Conservation (phyloP, 2,888 invertebrate genomes). For the Eilema sororculum region DNA sequence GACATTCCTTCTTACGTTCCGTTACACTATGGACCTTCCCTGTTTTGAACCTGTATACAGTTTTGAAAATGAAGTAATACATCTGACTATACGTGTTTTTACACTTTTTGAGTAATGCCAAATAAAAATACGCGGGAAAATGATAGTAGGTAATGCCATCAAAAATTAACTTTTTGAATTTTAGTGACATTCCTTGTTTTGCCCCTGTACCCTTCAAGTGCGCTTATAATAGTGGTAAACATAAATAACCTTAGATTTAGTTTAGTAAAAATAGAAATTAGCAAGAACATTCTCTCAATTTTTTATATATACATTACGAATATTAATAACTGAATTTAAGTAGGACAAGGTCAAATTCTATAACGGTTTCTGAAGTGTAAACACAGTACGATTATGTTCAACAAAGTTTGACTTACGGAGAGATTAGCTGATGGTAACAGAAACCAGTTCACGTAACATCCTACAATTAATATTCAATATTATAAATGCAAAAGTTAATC, state of each 20-base stretch:
- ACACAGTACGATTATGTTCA: slow-evolving; percentile 28
- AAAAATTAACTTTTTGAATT: too few relatives aligned
- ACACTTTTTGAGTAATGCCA: too few relatives aligned
- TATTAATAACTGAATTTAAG: background rate
- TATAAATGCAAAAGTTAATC: background rate
- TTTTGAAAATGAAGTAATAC: too few relatives aligned
- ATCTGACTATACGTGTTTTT: too few relatives aligned
- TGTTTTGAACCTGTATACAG: too few relatives aligned
- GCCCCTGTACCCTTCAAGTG: too few relatives aligned
- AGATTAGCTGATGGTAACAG: slow-evolving; percentile 17
- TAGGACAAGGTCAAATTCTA: slow-evolving; percentile 23
- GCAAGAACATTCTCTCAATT: background rate
- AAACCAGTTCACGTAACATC: slow-evolving; percentile 19
- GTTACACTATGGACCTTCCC: too few relatives aligned
- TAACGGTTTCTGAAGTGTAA: slow-evolving; percentile 26
- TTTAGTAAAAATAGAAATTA: slow-evolving; percentile 1
- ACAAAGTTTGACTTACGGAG: slow-evolving; percentile 18
- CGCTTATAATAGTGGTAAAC: background rate
- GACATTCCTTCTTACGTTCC: too few relatives aligned
- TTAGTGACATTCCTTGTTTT: too few relatives aligned
- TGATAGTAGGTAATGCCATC: too few relatives aligned
- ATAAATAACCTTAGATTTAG: background rate
- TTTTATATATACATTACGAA: background rate
- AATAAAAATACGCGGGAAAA: too few relatives aligned
- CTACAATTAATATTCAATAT: background rate